Evolutionary conservation across 1,140 invertebrate genomes (phyloP).

Genomic region (Caerostris extrusa): DNA sequence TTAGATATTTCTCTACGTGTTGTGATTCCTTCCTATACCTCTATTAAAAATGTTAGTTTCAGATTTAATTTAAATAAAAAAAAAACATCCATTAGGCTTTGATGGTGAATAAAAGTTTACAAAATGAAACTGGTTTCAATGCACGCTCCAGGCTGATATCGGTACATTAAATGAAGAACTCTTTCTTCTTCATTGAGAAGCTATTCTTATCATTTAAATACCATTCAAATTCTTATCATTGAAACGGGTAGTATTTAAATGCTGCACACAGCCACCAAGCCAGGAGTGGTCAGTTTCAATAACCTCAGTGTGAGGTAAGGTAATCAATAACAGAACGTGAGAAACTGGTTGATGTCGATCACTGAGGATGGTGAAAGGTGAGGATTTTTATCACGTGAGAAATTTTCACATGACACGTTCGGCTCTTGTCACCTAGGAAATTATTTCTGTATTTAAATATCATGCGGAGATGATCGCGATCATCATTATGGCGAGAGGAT

Average conservation of each 20-base stretch:
- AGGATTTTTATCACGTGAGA: background rate
- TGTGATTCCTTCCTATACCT: background rate
- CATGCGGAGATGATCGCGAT: background rate
- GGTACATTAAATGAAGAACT: background rate
- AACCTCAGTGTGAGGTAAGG: background rate
- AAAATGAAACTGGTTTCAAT: conserved; percentile 15
- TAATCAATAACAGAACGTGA: conserved; percentile 7
- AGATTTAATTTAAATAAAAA: conserved; percentile 9
- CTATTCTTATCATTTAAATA: conserved; percentile 33
- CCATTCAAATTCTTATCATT: conserved; percentile 40
- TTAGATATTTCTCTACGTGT: background rate
- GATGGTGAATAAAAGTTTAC: background rate
- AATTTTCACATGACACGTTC: background rate
- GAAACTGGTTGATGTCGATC: background rate
- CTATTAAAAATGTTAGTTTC: background rate
- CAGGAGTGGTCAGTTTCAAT: conserved; percentile 27
- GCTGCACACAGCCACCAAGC: background rate
- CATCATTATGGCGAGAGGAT: background rate
- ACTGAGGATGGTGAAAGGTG: background rate
- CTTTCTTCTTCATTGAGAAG: conserved; percentile 3
- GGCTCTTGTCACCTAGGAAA: background rate
- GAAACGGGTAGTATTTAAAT: background rate
- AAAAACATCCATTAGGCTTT: background rate
- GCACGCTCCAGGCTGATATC: background rate
- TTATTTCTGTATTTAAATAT: background rate